phyloP scores from a whole-genome alignment of 2,113 vertebrate species.

The Apistogramma diplotaenia region DNA sequence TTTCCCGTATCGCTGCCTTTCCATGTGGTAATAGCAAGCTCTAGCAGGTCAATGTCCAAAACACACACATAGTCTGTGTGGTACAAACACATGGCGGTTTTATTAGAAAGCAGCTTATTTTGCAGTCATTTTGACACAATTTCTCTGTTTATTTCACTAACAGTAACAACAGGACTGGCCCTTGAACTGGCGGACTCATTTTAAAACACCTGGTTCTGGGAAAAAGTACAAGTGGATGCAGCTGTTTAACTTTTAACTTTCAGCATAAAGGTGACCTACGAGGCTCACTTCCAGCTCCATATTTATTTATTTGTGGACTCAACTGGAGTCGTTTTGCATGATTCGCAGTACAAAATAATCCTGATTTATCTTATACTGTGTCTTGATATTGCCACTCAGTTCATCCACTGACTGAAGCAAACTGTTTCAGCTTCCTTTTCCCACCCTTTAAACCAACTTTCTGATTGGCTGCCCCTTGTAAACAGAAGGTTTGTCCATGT shows the following conservation, averaged over 20 bases:
- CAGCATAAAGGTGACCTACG: neutral
- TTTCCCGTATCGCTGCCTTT: conserved; percentile 82
- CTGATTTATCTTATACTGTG: neutral
- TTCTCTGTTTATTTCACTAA: neutral
- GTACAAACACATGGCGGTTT: neutral
- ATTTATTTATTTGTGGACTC: neutral
- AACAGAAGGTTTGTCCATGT: neutral
- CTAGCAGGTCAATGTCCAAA: conserved; percentile 88
- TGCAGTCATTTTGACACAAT: neutral
- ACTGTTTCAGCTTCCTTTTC: neutral
- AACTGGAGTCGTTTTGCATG: neutral
- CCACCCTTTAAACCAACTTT: neutral
- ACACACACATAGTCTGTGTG: conserved; percentile 87
- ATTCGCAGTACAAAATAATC: neutral
- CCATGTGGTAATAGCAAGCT: conserved; percentile 91
- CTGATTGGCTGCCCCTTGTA: neutral
- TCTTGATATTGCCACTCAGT: neutral
- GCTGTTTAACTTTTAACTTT: neutral
- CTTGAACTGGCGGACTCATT: neutral
- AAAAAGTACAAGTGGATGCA: neutral
- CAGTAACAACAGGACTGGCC: neutral
- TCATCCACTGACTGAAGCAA: neutral
- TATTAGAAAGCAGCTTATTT: neutral
- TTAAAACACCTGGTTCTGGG: neutral
- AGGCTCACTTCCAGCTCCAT: neutral